Percentiles rank a stretch among this genome's conserved stretches.
Evolutionary conservation across 2,797 vertebrate species (phyloP).

Genomic region (Kryptolebias ocellatus): DNA sequence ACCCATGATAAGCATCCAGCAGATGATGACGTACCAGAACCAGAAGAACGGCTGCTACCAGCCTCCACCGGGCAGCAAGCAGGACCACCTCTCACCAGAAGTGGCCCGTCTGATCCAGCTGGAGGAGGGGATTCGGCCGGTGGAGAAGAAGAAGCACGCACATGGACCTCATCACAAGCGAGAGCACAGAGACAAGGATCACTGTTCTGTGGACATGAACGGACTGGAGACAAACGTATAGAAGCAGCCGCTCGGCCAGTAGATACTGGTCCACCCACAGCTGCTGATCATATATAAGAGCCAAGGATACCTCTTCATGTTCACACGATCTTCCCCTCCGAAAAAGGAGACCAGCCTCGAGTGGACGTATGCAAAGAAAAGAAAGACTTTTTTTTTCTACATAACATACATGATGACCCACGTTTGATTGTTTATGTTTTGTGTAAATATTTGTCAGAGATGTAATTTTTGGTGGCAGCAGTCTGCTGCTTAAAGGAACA

Average conservation of each 20-base stretch:
- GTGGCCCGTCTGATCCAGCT: slow-evolving; percentile 89
- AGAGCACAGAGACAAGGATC: slow-evolving; percentile 86
- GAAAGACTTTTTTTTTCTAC: slow-evolving; percentile 57
- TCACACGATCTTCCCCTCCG: slow-evolving; percentile 15
- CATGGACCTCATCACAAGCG: slow-evolving; percentile 78
- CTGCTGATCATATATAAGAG: slow-evolving; percentile 22
- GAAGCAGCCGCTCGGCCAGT: slow-evolving; percentile 16
- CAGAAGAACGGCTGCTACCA: slow-evolving; percentile 93
- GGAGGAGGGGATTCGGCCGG: slow-evolving; percentile 86
- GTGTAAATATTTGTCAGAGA: slow-evolving; percentile 62
- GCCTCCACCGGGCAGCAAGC: slow-evolving; percentile 67
- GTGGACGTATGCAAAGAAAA: slow-evolving; percentile 10
- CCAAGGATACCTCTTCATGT: background rate
- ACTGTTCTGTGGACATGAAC: slow-evolving; percentile 95
- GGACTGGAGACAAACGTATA: slow-evolving; percentile 97
- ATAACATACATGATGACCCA: slow-evolving; percentile 54
- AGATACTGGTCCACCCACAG: slow-evolving; percentile 11
- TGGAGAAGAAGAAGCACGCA: slow-evolving; percentile 76
- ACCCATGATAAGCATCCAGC: slow-evolving; percentile 91
- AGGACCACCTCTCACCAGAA: slow-evolving; percentile 79
- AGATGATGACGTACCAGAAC: slow-evolving; percentile 91
- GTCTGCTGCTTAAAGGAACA: slow-evolving; percentile 22
- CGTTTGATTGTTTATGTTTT: slow-evolving; percentile 58
- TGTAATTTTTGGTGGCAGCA: slow-evolving; percentile 38
- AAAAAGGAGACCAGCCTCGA: slow-evolving; percentile 6